Evolutionary conservation across 2,888 invertebrate genomes (phyloP).

Genomic region (Drosophila borborema): DNA sequence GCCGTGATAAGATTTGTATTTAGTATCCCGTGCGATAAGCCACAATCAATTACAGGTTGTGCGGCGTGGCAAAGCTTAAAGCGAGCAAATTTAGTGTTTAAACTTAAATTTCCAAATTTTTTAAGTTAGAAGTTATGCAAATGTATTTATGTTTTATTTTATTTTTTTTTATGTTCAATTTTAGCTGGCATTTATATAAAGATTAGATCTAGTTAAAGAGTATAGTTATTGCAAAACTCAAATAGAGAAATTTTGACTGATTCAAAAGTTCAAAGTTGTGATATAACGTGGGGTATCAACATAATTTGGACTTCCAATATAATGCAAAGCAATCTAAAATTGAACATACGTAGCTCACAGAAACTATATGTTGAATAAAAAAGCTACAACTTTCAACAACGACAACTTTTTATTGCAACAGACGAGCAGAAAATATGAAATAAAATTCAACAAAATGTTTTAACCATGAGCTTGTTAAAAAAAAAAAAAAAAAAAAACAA

Average conservation of each 20-base stretch:
- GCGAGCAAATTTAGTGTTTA: not conserved
- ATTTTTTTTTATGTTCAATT: too few species aligned
- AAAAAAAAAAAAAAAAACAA: not conserved
- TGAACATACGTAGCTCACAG: too few species aligned
- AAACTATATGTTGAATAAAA: not conserved
- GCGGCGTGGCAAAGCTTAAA: not conserved
- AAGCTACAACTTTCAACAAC: not conserved
- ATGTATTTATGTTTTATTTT: not conserved
- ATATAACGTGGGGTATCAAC: too few species aligned
- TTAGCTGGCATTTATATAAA: not conserved
- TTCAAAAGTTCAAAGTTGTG: too few species aligned
- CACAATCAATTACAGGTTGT: slow-evolving; percentile 39
- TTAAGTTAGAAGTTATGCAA: not conserved
- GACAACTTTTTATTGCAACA: not conserved
- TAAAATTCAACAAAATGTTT: slow-evolving; percentile 41
- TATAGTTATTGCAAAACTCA: not conserved
- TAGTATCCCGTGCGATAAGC: slow-evolving; percentile 25
- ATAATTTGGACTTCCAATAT: too few species aligned
- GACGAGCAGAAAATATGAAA: slow-evolving; percentile 37
- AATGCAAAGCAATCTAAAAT: too few species aligned
- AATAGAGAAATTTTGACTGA: too few species aligned
- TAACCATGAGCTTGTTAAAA: slow-evolving; percentile 9
- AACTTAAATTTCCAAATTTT: too few species aligned
- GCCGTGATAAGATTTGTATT: slow-evolving; percentile 37
- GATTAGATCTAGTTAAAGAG: not conserved